Evolutionary conservation across 2,888 invertebrate genomes (phyloP).

Genomic region (Agriopis leucophaearia): DNA sequence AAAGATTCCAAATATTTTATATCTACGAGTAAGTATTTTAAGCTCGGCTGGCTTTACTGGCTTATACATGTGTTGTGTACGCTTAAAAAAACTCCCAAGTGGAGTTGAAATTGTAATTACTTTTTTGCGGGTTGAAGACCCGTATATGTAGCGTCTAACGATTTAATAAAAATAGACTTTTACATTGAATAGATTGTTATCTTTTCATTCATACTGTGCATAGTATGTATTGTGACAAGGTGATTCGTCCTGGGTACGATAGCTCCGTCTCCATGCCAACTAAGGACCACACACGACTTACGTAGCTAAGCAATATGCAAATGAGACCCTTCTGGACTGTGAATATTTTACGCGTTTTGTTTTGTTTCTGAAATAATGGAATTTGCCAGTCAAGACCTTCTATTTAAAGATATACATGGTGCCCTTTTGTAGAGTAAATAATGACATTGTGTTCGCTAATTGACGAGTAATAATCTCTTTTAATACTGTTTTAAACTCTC

Average conservation of each 20-base stretch:
- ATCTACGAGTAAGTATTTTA: too few species aligned
- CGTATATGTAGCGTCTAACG: too few species aligned
- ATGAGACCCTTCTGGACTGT: conserved; percentile 64
- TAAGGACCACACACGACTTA: conserved; percentile 82
- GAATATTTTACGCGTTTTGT: conserved; percentile 67
- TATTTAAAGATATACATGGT: not conserved
- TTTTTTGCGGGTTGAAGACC: too few species aligned
- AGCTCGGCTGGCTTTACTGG: too few species aligned
- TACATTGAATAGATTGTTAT: not conserved
- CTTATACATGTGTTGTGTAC: too few species aligned
- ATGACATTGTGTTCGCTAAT: too few species aligned
- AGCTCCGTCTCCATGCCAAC: conserved; percentile 72
- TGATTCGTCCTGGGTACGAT: conserved; percentile 53
- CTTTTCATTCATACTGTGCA: conserved; percentile 7
- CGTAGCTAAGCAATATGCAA: conserved; percentile 69
- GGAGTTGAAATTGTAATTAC: too few species aligned
- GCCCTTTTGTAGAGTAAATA: too few species aligned
- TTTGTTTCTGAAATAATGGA: conserved; percentile 69
- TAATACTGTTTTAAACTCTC: too few species aligned
- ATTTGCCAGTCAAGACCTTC: conserved; percentile 44
- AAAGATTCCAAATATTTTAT: too few species aligned
- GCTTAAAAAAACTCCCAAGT: too few species aligned
- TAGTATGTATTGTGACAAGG: conserved; percentile 38
- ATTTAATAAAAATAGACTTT: not conserved
- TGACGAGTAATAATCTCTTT: too few species aligned